Base-by-base conservation (phyloP, 2,113 vertebrate genomes). In the Cebus imitator region DNA sequence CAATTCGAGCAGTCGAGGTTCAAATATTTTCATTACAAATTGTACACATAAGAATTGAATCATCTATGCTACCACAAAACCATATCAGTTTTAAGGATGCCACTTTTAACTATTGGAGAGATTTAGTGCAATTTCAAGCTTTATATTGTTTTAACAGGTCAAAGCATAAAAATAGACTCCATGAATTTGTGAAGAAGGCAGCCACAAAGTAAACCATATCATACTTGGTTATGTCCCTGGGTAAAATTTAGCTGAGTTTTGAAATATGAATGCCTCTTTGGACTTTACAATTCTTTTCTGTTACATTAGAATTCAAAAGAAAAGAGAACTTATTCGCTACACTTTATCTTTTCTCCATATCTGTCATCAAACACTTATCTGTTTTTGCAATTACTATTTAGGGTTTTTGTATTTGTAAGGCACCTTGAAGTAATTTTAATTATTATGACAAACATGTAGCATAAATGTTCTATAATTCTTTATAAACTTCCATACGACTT, bases 231-330 rank as follows among this genome's bases (percentile, higher is more conserved):
- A 57, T 90, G 85, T 37, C 23, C 20, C 37, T 89, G 32, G 78
- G 50, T 90, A 95, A 96, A 70, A 94, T 79, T 97, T 97, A 86
- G 40, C 17, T 80, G 48, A 96, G 68, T 89, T 97, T 97, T 91
- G 50, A 96, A 83, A 95, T 94, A n/a, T 68, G 20, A 96, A 82
- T 87, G 68, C 20, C 30, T 93, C 37, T 95, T 96, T 93, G 68
- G 35, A 90, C 45, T 93, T 91, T 45, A 81, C 25, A 93, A 80
- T 89, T 97, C 83, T 93, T 91, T 97, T 97, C 23, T 95, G 40
- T 97, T 95, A 37, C 17, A 76, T 68, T 95, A 75, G 13, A 21
- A 82, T 95, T 95, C 45, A 87, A 88, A 94, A 97, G 81, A 93
- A 80, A 89, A 92, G 52, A 96, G 30, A 73, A 83, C 7, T 91